Evolutionary conservation across 2,113 vertebrate genomes (phyloP), one percentile per base, ranked within the genome.

Genomic region (Laticauda colubrina): DNA sequence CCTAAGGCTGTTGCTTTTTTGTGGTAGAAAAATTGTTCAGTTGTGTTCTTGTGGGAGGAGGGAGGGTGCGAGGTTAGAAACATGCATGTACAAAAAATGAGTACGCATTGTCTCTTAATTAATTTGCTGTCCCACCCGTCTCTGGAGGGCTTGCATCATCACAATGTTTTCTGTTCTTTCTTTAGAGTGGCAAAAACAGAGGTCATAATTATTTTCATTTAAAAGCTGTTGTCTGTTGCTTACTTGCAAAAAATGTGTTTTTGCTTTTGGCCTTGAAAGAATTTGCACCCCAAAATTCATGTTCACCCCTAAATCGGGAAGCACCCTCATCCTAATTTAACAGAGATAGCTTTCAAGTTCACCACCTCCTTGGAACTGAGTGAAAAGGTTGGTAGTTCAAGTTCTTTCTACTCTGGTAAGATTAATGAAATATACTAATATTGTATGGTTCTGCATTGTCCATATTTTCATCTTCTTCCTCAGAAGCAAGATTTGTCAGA

Each of bases 31-130:
- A 85, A 59, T 85, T 91, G 61, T 45, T 91, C 64, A 59, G 21
- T 57, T 85, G 54, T 43, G 61, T 34, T 91, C 53, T 89, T 14
- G 20, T 59, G 8, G 18, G 34, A 53, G 15, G 3, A 85, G 18
- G 26, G 75, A 57, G 45, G 56, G 59, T 81, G 34, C 21, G n/a
- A 81, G 23, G 20, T 9, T 14, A 75, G 57, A 81, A 61, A 43
- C 48, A 88, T 94, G 23, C 43, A 89, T 93, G 43, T 34, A 90
- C 6, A 94, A 85, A 90, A 95, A 95, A 34, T n/a, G 26, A 64
- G 29, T 75, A 88, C 29, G 89, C 90, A 24, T 88, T 69, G 92
- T 89, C 57, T 92, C n/a, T 7, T 91, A 34, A 85, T 92, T 90
- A 94, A 14, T 18, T 39, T 87, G 1, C 20, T 39, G 21, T 54